Percentiles rank a stretch among this genome's conserved stretches.
These are phyloP conservation scores for Spongilla lacustris DNA, from an alignment of 37 sponge, comb jelly and placozoan species.

Conservation along the genomic window DNA sequence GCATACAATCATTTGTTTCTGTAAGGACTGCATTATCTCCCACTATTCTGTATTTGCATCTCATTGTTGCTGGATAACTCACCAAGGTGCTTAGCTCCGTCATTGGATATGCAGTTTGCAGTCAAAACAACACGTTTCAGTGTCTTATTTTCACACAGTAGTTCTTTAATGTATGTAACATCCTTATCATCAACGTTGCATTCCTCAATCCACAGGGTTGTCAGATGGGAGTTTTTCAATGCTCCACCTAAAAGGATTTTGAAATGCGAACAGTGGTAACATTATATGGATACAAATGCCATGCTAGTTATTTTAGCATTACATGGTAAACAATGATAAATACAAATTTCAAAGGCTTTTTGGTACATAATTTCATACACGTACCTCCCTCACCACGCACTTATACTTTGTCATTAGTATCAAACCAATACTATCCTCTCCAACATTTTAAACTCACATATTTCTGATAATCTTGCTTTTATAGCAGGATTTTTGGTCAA, in stretches of 20 bases:
- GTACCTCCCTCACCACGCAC: too few species aligned
- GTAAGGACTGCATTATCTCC: too few species aligned
- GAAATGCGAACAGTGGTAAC: not conserved
- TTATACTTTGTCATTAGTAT: too few species aligned
- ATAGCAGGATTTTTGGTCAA: not conserved
- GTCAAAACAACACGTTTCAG: not conserved
- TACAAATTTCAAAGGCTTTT: too few species aligned
- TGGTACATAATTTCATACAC: too few species aligned
- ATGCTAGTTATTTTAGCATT: too few species aligned
- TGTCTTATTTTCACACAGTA: not conserved
- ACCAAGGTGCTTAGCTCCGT: not conserved
- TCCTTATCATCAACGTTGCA: not conserved
- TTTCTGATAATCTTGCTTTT: not conserved
- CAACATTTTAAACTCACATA: not conserved
- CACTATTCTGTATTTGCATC: too few species aligned
- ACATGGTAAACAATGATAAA: too few species aligned
- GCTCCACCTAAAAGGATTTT: not conserved
- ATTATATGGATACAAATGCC: too few species aligned
- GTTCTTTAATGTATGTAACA: not conserved
- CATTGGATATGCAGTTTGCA: not conserved
- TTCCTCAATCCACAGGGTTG: not conserved
- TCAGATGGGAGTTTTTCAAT: not conserved
- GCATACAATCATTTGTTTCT: too few species aligned
- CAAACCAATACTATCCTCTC: too few species aligned
- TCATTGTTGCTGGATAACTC: not conserved